Base-by-base conservation (phyloP, 2,888 invertebrate species). In the Ophraella communa region DNA sequence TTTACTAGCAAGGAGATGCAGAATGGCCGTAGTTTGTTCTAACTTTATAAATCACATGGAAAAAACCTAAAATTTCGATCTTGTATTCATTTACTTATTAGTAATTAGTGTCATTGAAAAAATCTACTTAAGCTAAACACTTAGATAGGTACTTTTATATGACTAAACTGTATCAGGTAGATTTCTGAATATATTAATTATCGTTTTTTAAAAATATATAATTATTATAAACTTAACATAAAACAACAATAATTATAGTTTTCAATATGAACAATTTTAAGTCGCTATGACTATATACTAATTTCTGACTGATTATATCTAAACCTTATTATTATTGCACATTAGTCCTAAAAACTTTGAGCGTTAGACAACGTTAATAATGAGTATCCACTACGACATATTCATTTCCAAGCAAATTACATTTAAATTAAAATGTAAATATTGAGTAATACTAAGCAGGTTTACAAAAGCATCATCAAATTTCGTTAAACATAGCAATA, bases 291-390 rank as follows among this genome's bases (percentile, higher is more conserved):
- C 74, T 73, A 71, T 73, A 73, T 70, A 59, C 57, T 61, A 68
- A 71, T 56, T 30, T 30, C 30, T 20, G 39, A n/a, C 20, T 71
- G 68, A 59, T 39, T 64, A 69, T 61, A 63, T 68, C 65, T 66
- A 68, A 51, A 60, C 62, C 70, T 68, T 70, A 71, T 17, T 67
- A 68, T 73, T 74, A 76, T 76, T 74, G 76, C 74, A 76, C 74
- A 68, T 71, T 67, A 59, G 56, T 55, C 54, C 33, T 60, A 65
- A 45, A 53, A 35, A 33, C 10, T 60, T 49, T 44, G 33, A 51
- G 49, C 35, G 14, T 56, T 39, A 55, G 51, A n/a, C 18, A 30
- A 44, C 33, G 17, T 44, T 23, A 5, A 20, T 11, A 56, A 24
- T 24, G 18, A 58, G 47, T 11, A 58, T 33, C 27, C n/a, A 17